A percentile compares a stretch with the other conserved stretches of the same genome.
These are phyloP conservation scores for Drosophila cognata DNA, from an alignment of 2,888 invertebrate genomes.

Conservation along the genomic window DNA sequence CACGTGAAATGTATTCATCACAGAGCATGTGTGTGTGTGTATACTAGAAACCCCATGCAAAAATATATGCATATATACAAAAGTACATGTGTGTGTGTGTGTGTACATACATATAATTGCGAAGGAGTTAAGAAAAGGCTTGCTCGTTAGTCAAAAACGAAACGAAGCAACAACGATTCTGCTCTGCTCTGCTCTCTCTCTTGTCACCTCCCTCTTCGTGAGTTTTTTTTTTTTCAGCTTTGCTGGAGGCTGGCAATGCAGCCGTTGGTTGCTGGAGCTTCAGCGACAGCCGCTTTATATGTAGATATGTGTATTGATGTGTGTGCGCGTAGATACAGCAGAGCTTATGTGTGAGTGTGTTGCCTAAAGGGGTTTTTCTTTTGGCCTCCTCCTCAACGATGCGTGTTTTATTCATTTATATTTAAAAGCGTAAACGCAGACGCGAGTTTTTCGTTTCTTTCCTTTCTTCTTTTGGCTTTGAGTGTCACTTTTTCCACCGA, in stretches of 20 bases:
- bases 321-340: slow-evolving; percentile 2
- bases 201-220: slow-evolving; percentile 14
- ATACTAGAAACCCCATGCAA: neutral
- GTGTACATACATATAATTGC: slow-evolving; percentile 57
- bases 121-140: slow-evolving; percentile 69
- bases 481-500: slow-evolving; percentile 66
- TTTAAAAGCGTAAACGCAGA: slow-evolving; percentile 76
- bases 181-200: slow-evolving; percentile 8
- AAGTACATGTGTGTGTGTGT: neutral
- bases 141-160: slow-evolving; percentile 68
- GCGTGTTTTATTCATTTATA: slow-evolving; percentile 74
- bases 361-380: slow-evolving; percentile 40
- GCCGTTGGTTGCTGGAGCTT: slow-evolving; percentile 39
- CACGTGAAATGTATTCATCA: slow-evolving; percentile 14
- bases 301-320: slow-evolving; percentile 6
- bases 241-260: slow-evolving; percentile 55
- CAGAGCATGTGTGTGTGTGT: neutral
- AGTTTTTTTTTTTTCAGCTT: neutral
- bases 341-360: slow-evolving; percentile 10
- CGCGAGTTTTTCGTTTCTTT: slow-evolving; percentile 64
- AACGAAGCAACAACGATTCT: slow-evolving; percentile 22
- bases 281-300: slow-evolving; percentile 4
- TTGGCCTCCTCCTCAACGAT: slow-evolving; percentile 29
- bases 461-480: slow-evolving; percentile 46
- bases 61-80: slow-evolving; percentile 8